Conservation (phyloP, 2,888 invertebrate species). For the Apodemia hepburni region DNA sequence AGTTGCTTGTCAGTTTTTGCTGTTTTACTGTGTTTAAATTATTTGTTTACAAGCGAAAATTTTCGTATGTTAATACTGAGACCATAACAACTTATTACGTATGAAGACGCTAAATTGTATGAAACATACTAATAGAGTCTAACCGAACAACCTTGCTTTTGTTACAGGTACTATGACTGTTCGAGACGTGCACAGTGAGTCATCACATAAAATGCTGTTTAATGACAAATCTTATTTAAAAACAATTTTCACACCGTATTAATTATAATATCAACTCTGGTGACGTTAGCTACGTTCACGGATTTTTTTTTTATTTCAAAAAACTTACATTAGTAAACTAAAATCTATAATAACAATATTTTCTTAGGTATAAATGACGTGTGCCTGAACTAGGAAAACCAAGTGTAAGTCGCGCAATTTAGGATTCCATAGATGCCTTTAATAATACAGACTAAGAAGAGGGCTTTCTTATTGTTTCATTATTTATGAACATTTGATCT, state of each 20-base stretch:
- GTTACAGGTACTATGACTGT: slow-evolving; percentile 73
- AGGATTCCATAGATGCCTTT: no score
- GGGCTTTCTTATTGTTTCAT: no score
- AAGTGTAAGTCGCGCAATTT: no score
- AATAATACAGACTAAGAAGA: no score
- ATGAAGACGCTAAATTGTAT: slow-evolving; percentile 25
- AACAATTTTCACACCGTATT: slow-evolving; percentile 2
- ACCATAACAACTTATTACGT: slow-evolving; percentile 13
- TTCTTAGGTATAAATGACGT: no score
- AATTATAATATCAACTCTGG: background rate
- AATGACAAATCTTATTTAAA: slow-evolving; percentile 43
- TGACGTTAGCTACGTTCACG: background rate
- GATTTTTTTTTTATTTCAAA: no score
- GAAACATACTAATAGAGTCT: slow-evolving; percentile 28
- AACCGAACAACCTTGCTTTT: slow-evolving; percentile 33
- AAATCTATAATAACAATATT: no score
- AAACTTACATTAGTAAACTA: no score
- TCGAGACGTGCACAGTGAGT: slow-evolving; percentile 69
- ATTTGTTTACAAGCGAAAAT: background rate
- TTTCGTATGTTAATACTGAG: background rate
- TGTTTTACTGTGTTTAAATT: background rate
- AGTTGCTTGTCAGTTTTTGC: no score
- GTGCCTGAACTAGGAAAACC: no score
- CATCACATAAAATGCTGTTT: slow-evolving; percentile 51
- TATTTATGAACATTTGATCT: no score